These are phyloP conservation scores for Hermatobates lingyangjiaoensis DNA, from an alignment of 1,140 invertebrate species.

Conservation along the genomic window DNA sequence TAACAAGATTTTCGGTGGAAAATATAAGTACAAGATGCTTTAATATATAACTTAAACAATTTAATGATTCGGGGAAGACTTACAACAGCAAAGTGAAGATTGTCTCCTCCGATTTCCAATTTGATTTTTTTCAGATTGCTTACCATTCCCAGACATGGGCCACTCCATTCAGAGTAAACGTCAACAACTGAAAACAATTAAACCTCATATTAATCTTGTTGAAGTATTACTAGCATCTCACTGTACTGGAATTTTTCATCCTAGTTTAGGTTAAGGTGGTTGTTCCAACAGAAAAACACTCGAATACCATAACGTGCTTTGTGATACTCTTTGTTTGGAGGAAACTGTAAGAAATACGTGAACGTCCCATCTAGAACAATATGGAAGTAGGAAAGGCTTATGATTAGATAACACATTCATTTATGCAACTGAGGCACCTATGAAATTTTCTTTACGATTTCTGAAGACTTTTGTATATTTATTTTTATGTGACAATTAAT, in stretches of 20 bases:
- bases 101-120: conserved; percentile 68
- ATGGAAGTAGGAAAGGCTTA: too few relatives aligned
- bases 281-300: not conserved
- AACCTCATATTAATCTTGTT: not conserved
- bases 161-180: conserved; percentile 84
- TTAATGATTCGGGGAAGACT: too few relatives aligned
- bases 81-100: conserved; percentile 59
- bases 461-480: not conserved
- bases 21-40: too few relatives aligned
- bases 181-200: conserved; percentile 46
- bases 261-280: not conserved
- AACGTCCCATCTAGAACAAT: not conserved
- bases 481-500: not conserved
- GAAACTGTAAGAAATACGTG: not conserved
- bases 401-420: not conserved
- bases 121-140: conserved; percentile 74
- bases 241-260: not conserved
- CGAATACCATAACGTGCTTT: not conserved
- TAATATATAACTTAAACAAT: too few relatives aligned
- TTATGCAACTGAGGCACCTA: not conserved
- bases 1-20: too few relatives aligned
- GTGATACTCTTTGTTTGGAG: not conserved
- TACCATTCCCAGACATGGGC: conserved; percentile 70
- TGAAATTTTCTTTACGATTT: not conserved
- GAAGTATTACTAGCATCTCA: not conserved